Base-by-base conservation (phyloP, 1,140 invertebrate genomes). In the Steinernema khuongi region DNA sequence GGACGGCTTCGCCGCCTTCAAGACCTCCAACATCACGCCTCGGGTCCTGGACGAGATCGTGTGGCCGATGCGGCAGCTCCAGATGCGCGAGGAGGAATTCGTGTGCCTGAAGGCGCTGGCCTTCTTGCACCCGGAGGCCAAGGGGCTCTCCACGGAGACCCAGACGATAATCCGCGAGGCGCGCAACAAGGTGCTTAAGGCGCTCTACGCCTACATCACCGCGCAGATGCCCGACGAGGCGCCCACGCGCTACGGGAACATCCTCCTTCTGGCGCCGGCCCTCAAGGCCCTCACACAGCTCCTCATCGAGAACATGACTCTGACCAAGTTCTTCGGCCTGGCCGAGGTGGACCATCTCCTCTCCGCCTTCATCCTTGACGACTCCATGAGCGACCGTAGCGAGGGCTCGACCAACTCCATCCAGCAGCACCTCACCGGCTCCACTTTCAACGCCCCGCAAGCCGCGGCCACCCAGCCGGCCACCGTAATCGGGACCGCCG, bases 261-360 rank as follows among this genome's bases (percentile, higher is more conserved):
- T 84, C 71, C 71, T 84, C 19, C 69, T 84, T 11, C 71, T 84
- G 26, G 83, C 83, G 0, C 83, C 83, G 18, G 83, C 83, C 11
- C 69, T 84, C 17, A 84, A 84, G 68, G 83, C 83, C 26, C 72
- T 84, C 4, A 84, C 83, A 11, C 83, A 84, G 70, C 43, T 84
- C n/a, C 71, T 84, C 19, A 84, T 84, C 66, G 83, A 84, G 72
- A 84, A 84, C 36, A 84, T 84, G 82, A 85, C 83, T 14, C 70
- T 84, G 26, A 85, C 83, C n/a, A 83, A 83, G 75, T 84, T 84
- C 70, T 84, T 84, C 69, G 83, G 83, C 26, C 70, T 84, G n/a
- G 82, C 82, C 14, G 83, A 84, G 78, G 83, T 84, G 0, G 76
- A 77, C 44, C 72, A 74, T 17, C 74, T 77, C 17, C 68, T 79